phyloP scores from a whole-genome alignment of 92 coral and sea anemone species.

The Montipora capitata region DNA sequence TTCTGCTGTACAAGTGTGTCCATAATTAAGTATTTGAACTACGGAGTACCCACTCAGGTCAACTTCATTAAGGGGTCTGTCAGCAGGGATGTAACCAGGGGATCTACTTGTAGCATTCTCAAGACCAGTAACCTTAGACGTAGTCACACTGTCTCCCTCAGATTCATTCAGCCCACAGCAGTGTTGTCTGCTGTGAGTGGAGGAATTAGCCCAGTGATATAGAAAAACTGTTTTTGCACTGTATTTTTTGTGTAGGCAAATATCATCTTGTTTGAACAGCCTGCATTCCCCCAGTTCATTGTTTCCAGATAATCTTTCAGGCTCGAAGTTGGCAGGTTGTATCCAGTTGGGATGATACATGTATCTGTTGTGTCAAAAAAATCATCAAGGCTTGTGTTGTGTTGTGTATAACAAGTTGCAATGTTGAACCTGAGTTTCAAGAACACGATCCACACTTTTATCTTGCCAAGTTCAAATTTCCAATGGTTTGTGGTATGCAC shows the following conservation, averaged over 20 bases:
- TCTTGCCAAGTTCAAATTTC: not conserved
- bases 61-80: too few relatives aligned
- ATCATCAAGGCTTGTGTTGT: not conserved
- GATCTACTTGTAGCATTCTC: too few relatives aligned
- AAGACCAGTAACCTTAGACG: too few relatives aligned
- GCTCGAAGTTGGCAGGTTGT: constrained; percentile 28
- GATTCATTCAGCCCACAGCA: too few relatives aligned
- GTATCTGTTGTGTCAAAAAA: not conserved
- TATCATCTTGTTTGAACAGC: not conserved
- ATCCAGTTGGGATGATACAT: constrained; percentile 37
- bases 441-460: not conserved
- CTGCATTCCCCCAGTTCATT: constrained; percentile 51
- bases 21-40: too few relatives aligned
- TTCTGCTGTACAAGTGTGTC: too few relatives aligned
- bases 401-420: too few relatives aligned
- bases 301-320: not conserved
- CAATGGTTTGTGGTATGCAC: constrained; percentile 59
- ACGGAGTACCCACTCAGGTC: too few relatives aligned
- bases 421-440: not conserved
- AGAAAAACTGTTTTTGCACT: not conserved
- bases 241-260: not conserved
- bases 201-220: not conserved
- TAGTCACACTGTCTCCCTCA: too few relatives aligned
- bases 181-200: not conserved
- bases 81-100: too few relatives aligned